These are phyloP conservation scores for Drosophila macrothrix DNA, from an alignment of 2,888 invertebrate species.

Conservation along the genomic window DNA sequence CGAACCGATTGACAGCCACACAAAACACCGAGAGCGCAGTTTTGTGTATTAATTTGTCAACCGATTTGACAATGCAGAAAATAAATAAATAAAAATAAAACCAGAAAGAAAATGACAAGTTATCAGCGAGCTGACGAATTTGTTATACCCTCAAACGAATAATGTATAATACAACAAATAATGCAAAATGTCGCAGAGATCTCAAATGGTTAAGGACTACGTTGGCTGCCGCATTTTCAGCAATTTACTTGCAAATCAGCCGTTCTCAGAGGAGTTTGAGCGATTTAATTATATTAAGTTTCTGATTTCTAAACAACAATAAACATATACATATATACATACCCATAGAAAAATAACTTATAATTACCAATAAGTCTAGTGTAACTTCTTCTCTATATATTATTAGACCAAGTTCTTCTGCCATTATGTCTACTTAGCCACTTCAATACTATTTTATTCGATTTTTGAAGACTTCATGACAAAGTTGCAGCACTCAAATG, in stretches of 20 bases:
- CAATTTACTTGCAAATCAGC: too few species aligned
- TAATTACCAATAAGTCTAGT: not conserved
- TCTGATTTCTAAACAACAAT: not conserved
- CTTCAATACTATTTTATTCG: not conserved
- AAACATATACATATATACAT: not conserved
- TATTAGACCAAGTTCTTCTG: not conserved
- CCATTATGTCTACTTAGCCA: not conserved
- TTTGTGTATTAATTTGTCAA: slow-evolving; percentile 75
- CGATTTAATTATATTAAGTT: not conserved
- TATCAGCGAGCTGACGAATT: slow-evolving; percentile 9
- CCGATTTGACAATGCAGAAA: slow-evolving; percentile 59
- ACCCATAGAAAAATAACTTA: not conserved
- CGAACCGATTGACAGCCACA: slow-evolving; percentile 50
- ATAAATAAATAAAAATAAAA: not conserved
- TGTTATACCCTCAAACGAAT: not conserved
- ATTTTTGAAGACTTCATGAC: slow-evolving; percentile 2
- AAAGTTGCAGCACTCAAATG: slow-evolving; percentile 9
- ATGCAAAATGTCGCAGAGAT: not conserved
- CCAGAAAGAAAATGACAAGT: slow-evolving; percentile 3
- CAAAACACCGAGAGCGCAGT: slow-evolving; percentile 44
- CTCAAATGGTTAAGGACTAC: not conserved
- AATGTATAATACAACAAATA: not conserved
- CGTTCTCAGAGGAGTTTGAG: too few species aligned
- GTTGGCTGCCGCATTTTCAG: not conserved
- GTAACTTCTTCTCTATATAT: not conserved